Evolutionary conservation across 1,140 invertebrate genomes (phyloP).

Genomic region (Polyergus mexicanus): DNA sequence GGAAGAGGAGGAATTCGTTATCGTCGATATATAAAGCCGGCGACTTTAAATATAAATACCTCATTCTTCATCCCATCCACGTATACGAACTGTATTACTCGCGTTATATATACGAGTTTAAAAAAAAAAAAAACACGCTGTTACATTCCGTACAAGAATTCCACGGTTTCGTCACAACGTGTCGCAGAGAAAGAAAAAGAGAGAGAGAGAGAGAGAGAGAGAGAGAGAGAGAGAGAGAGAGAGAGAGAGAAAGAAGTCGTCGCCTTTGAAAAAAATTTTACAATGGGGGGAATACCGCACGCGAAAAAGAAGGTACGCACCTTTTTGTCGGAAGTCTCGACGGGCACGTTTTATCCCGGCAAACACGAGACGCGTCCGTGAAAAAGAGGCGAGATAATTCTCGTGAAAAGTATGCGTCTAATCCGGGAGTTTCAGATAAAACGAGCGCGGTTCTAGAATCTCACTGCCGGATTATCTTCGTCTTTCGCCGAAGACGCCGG

Average conservation of each 20-base stretch:
- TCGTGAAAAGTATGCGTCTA: neutral
- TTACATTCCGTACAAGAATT: neutral
- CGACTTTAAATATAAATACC: constrained; percentile 22
- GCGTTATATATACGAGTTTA: neutral
- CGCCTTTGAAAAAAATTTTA: too few relatives aligned
- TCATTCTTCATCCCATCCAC: constrained; percentile 6
- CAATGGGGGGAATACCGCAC: too few relatives aligned
- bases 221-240: neutral
- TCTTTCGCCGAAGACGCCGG: constrained; percentile 44
- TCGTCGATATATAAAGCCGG: constrained; percentile 18
- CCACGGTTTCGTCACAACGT: neutral
- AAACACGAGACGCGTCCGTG: constrained; percentile 2
- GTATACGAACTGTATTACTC: constrained; percentile 11
- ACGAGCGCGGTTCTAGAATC: neutral
- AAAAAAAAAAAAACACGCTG: neutral
- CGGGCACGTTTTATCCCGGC: neutral
- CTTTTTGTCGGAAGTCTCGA: neutral
- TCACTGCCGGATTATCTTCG: neutral
- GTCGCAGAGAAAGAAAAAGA: neutral
- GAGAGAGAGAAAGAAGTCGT: neutral
- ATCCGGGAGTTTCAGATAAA: neutral
- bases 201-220: neutral
- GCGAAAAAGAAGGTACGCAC: too few relatives aligned
- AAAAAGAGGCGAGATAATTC: neutral
- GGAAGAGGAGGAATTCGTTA: neutral